Conservation (phyloP, 2,888 invertebrate species). For the Odontocolon sp. region DNA sequence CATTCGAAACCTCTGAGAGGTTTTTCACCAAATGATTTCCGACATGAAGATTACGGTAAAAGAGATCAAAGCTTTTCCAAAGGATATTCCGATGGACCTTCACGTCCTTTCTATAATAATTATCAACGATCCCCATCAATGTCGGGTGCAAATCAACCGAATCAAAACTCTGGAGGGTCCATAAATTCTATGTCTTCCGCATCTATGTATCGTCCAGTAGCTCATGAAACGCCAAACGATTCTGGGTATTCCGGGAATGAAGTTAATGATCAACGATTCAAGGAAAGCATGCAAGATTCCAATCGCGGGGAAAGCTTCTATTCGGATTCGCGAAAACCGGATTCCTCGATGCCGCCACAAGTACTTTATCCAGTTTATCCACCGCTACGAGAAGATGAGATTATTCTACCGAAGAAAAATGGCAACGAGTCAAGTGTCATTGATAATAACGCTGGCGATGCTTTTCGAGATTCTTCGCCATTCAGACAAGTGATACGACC, state of each 20-base stretch:
- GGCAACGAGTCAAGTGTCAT: constrained; percentile 5
- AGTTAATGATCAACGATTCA: constrained; percentile 2
- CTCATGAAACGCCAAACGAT: background rate
- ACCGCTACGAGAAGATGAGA: background rate
- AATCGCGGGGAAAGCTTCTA: background rate
- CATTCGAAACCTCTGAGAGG: constrained; percentile 15
- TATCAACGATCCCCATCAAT: constrained; percentile 15
- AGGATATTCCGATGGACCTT: constrained; percentile 8
- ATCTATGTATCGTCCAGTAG: constrained; percentile 16
- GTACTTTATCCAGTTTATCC: constrained; percentile 20
- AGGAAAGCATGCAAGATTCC: background rate
- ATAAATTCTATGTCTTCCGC: background rate
- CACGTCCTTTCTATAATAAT: constrained; percentile 10
- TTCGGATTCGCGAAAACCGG: background rate
- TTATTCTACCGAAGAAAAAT: background rate
- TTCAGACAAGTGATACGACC: constrained; percentile 45
- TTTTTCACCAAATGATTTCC: constrained; percentile 26
- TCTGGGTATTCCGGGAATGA: background rate
- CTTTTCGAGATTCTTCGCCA: background rate
- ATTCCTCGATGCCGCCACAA: constrained; percentile 5
- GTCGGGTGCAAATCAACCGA: background rate
- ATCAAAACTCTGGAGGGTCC: background rate
- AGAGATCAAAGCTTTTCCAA: constrained; percentile 12
- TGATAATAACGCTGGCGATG: background rate
- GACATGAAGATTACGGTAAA: constrained; percentile 35